Conservation (phyloP, 2,797 vertebrate species). For the Tragopan temminckii region DNA sequence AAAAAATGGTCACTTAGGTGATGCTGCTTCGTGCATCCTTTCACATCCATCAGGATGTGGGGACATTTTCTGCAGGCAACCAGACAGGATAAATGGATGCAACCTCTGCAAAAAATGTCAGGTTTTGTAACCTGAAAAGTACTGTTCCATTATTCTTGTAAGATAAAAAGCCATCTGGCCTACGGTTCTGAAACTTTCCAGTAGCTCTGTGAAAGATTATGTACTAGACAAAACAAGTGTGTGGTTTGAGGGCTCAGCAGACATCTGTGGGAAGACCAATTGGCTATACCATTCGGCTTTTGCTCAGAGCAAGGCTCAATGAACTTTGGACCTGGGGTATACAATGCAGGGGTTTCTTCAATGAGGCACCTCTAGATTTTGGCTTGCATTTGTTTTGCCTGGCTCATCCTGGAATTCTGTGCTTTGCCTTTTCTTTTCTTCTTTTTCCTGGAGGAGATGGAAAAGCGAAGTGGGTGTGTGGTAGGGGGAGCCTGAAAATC, state of each 20-base stretch:
- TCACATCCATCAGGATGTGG: background rate
- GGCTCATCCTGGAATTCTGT: background rate
- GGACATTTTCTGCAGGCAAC: background rate
- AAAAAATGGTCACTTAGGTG: background rate
- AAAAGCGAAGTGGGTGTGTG: too few species aligned
- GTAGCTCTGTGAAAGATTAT: background rate
- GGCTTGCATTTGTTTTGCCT: background rate
- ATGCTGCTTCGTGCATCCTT: background rate
- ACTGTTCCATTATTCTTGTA: background rate
- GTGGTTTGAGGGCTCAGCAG: background rate
- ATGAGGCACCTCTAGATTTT: background rate
- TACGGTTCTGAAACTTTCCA: background rate
- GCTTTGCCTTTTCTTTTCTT: accelerated
- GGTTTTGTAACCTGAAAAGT: background rate
- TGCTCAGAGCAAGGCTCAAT: background rate
- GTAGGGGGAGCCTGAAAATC: background rate
- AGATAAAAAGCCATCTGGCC: background rate
- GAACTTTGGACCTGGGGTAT: background rate
- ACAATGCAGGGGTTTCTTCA: background rate
- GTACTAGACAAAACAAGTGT: background rate
- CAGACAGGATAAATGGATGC: background rate
- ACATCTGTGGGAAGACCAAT: background rate
- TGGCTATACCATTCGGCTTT: background rate
- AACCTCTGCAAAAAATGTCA: background rate
- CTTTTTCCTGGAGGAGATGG: background rate